phyloP scores from a whole-genome alignment of 2,113 vertebrate genomes.

The Pelobates fuscus region DNA sequence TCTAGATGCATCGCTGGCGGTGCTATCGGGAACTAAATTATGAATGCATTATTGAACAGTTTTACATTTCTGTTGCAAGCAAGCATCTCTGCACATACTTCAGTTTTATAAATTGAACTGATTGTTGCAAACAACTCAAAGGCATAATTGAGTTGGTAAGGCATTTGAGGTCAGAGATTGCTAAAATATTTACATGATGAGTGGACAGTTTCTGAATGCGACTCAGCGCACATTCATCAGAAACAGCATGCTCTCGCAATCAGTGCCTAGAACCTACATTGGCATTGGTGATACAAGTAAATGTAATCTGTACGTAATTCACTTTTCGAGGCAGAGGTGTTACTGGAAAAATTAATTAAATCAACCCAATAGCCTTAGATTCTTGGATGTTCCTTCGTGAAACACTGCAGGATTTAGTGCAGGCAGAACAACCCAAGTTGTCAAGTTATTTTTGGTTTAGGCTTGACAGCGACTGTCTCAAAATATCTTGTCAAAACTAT shows the following conservation, averaged over 20 bases:
- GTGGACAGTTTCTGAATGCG: conserved; percentile 16
- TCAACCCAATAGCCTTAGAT: too few relatives aligned
- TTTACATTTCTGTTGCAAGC: neutral
- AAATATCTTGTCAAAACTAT: conserved; percentile 43
- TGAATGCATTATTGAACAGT: conserved; percentile 14
- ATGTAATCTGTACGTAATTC: too few relatives aligned
- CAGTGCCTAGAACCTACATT: too few relatives aligned
- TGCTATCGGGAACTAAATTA: neutral
- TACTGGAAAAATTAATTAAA: too few relatives aligned
- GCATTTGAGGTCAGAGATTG: conserved; percentile 29
- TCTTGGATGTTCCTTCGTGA: neutral
- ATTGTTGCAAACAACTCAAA: conserved; percentile 18
- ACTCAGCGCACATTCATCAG: neutral
- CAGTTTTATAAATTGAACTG: conserved; percentile 12
- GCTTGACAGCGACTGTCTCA: conserved; percentile 39
- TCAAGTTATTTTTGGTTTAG: conserved; percentile 42
- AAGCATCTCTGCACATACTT: neutral
- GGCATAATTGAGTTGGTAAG: conserved; percentile 19
- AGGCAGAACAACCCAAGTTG: conserved; percentile 15
- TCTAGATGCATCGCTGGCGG: neutral
- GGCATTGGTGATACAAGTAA: too few relatives aligned
- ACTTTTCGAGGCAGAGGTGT: neutral
- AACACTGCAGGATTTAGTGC: conserved; percentile 14
- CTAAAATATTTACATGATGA: conserved; percentile 34
- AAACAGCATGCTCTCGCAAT: too few relatives aligned